Conservation (phyloP, 2,888 invertebrate genomes). For the Folsomia manolachei region DNA sequence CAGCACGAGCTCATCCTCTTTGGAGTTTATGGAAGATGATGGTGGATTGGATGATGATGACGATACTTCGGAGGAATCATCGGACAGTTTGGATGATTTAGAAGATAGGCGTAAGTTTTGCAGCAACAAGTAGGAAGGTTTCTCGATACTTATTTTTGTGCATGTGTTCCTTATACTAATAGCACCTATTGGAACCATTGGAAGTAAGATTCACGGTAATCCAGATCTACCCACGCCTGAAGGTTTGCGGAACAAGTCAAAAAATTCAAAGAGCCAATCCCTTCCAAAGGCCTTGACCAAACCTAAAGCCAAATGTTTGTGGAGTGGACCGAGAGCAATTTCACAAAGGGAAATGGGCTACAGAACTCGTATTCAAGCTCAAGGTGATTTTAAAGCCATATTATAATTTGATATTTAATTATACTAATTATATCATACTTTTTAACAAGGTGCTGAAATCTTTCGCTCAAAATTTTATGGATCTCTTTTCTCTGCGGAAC, state of each 20-base stretch:
- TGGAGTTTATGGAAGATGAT: slow-evolving; percentile 33
- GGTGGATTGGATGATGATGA: slow-evolving; percentile 26
- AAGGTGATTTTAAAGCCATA: too few species aligned
- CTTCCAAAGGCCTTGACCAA: slow-evolving; percentile 54
- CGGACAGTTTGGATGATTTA: slow-evolving; percentile 45
- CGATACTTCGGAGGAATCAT: slow-evolving; percentile 33
- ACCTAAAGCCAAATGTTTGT: slow-evolving; percentile 66
- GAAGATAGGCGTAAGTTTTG: slow-evolving; percentile 31
- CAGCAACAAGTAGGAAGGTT: neutral
- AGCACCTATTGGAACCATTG: too few species aligned
- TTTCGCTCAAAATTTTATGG: slow-evolving; percentile 74
- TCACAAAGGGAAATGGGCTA: slow-evolving; percentile 50
- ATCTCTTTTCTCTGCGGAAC: slow-evolving; percentile 71
- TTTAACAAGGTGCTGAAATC: slow-evolving; percentile 57
- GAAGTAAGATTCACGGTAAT: too few species aligned
- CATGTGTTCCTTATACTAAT: neutral
- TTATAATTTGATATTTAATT: too few species aligned
- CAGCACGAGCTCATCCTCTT: slow-evolving; percentile 18
- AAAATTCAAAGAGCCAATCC: slow-evolving; percentile 32
- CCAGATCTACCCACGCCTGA: too few species aligned
- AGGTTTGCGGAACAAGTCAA: too few species aligned
- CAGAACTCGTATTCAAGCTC: slow-evolving; percentile 54
- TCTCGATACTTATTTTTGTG: neutral
- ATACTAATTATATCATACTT: too few species aligned
- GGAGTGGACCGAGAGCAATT: slow-evolving; percentile 54